phyloP scores from a whole-genome alignment of 2,888 invertebrate species.

The Synanthedon formicaeformis region DNA sequence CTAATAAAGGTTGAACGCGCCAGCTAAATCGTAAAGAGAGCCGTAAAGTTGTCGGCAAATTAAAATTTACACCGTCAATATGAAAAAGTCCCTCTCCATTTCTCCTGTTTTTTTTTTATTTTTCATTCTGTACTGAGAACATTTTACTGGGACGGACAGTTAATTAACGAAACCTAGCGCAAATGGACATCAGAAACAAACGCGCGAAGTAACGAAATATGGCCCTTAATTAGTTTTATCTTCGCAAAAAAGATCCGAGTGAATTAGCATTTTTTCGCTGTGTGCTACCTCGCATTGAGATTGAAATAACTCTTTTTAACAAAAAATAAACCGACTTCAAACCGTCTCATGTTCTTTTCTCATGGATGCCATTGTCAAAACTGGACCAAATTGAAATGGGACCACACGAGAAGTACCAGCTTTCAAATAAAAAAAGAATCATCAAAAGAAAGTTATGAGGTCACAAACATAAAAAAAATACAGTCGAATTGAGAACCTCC shows the following conservation, averaged over 20 bases:
- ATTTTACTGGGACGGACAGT: conserved; percentile 58
- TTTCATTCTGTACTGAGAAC: conserved; percentile 37
- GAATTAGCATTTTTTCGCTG: neutral
- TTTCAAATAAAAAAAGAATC: too few relatives aligned
- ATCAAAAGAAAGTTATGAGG: too few relatives aligned
- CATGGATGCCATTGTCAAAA: too few relatives aligned
- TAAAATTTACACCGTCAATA: conserved; percentile 68
- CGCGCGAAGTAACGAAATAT: conserved; percentile 28
- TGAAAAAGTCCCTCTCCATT: conserved; percentile 58
- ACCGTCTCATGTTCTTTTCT: too few relatives aligned
- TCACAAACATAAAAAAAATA: too few relatives aligned
- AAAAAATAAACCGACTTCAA: too few relatives aligned
- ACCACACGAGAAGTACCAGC: too few relatives aligned
- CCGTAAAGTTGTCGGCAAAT: conserved; percentile 66
- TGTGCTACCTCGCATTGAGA: neutral
- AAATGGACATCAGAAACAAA: conserved; percentile 43
- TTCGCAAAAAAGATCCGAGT: neutral
- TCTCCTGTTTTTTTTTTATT: conserved; percentile 27
- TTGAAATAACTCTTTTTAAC: too few relatives aligned
- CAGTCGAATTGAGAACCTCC: too few relatives aligned
- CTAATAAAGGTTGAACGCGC: conserved; percentile 61
- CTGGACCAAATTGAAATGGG: too few relatives aligned
- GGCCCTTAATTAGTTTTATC: conserved; percentile 12
- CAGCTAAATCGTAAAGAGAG: conserved; percentile 64
- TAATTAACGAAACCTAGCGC: conserved; percentile 60